These are phyloP conservation scores for Sebastes itinus DNA, from an alignment of 2,797 vertebrate genomes.

Conservation along the genomic window DNA sequence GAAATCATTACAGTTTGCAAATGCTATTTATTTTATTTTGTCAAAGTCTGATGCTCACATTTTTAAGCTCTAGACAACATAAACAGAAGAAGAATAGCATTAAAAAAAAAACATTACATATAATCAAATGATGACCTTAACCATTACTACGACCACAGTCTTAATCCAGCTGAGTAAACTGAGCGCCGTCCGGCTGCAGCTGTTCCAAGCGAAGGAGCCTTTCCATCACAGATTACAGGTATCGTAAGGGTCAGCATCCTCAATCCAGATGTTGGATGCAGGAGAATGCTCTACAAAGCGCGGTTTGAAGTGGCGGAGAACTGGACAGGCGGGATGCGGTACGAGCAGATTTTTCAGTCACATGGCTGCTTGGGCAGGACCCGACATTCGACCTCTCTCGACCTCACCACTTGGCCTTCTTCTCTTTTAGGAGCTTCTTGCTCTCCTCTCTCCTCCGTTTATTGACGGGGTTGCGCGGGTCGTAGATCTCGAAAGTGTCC, in stretches of 20 bases:
- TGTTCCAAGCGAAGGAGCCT: constrained; percentile 18
- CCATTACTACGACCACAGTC: not conserved
- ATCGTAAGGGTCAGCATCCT: constrained; percentile 35
- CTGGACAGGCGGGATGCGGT: constrained; percentile 12
- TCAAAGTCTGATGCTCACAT: not conserved
- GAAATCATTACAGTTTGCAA: not conserved
- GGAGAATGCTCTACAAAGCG: not conserved
- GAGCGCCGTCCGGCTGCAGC: constrained; percentile 14
- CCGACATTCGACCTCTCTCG: constrained; percentile 4
- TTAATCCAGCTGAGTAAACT: not conserved
- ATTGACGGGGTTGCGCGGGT: constrained; percentile 98
- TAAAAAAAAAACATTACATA: not conserved
- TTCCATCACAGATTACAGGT: constrained; percentile 49
- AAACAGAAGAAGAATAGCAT: not conserved
- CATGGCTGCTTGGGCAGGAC: not conserved
- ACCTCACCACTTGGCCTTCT: constrained; percentile 92
- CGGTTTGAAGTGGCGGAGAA: constrained; percentile 36
- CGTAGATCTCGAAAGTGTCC: constrained; percentile 98
- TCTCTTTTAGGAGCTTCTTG: constrained; percentile 97
- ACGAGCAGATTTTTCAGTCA: constrained; percentile 16
- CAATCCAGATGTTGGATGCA: constrained; percentile 55
- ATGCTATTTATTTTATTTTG: constrained; percentile 41
- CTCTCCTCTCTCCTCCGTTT: constrained; percentile 96
- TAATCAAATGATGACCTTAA: not conserved
- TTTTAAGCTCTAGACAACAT: not conserved